A percentile compares a stretch with the other conserved stretches of the same genome.
Conservation (phyloP, 2,888 invertebrate species). For the Heliconius cydno region DNA sequence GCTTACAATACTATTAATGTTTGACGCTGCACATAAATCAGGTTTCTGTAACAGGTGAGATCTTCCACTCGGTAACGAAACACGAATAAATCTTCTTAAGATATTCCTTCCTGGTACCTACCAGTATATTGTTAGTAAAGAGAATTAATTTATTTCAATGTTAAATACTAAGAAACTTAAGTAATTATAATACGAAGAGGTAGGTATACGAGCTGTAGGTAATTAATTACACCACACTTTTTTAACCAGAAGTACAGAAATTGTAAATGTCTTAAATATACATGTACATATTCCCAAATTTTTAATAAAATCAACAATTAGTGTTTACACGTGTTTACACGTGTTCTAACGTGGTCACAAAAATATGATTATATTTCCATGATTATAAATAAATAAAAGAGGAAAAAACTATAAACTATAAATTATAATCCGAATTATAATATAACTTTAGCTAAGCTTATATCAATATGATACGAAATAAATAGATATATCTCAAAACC, state of each 20-base stretch:
- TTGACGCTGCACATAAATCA: slow-evolving; percentile 36
- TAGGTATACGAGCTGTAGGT: no score
- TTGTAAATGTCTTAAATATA: no score
- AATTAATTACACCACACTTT: neutral
- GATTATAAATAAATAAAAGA: no score
- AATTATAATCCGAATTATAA: no score
- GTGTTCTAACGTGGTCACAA: no score
- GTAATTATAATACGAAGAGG: neutral
- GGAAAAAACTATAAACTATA: no score
- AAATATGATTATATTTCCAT: no score
- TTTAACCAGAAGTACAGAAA: neutral
- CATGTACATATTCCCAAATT: no score
- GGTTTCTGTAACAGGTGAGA: slow-evolving; percentile 34
- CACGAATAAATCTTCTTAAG: slow-evolving; percentile 32
- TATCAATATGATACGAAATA: neutral
- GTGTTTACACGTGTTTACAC: no score
- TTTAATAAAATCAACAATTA: no score
- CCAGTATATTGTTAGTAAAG: slow-evolving; percentile 27
- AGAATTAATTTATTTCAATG: slow-evolving; percentile 6
- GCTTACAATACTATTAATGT: slow-evolving; percentile 34
- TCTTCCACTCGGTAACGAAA: neutral
- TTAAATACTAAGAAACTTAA: neutral
- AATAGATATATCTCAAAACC: neutral
- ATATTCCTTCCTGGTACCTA: slow-evolving; percentile 30
- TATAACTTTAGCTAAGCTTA: no score